phyloP scores from a whole-genome alignment of 2,113 vertebrate species.

The Chaenocephalus aceratus region DNA sequence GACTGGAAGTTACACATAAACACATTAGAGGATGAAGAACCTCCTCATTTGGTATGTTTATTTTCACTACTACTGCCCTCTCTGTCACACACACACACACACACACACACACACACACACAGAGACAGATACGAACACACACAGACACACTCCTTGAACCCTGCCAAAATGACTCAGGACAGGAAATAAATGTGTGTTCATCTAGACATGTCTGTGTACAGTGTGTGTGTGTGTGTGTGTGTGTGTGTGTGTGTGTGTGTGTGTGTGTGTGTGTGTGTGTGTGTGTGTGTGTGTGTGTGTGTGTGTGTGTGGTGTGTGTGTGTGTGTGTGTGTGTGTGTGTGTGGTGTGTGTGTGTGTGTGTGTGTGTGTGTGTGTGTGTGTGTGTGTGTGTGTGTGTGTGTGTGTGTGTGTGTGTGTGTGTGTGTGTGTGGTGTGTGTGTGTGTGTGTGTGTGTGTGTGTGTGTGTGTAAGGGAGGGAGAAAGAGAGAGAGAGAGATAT shows the following conservation, averaged over 20 bases:
- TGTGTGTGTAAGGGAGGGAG: slow-evolving; percentile 7
- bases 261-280: too few relatives aligned
- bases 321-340: too few relatives aligned
- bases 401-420: too few relatives aligned
- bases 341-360: too few relatives aligned
- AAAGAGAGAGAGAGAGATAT: slow-evolving; percentile 7
- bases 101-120: slow-evolving; percentile 19
- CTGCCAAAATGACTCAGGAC: slow-evolving; percentile 5
- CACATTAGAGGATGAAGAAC: slow-evolving; percentile 42
- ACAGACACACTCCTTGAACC: neutral
- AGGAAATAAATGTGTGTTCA: slow-evolving; percentile 12
- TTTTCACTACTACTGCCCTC: slow-evolving; percentile 20
- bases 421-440: too few relatives aligned
- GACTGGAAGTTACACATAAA: slow-evolving; percentile 56
- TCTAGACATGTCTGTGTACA: slow-evolving; percentile 4
- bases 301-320: too few relatives aligned
- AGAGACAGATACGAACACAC: slow-evolving; percentile 17
- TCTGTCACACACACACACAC: slow-evolving; percentile 20
- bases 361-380: too few relatives aligned
- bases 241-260: too few relatives aligned
- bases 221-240: too few relatives aligned
- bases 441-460: slow-evolving; percentile 3
- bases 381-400: too few relatives aligned
- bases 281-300: too few relatives aligned
- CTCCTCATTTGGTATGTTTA: slow-evolving; percentile 60